Evolutionary conservation across 2,797 vertebrate genomes (phyloP), one percentile per base, ranked within the genome.

Genomic region (Alcedo atthis): DNA sequence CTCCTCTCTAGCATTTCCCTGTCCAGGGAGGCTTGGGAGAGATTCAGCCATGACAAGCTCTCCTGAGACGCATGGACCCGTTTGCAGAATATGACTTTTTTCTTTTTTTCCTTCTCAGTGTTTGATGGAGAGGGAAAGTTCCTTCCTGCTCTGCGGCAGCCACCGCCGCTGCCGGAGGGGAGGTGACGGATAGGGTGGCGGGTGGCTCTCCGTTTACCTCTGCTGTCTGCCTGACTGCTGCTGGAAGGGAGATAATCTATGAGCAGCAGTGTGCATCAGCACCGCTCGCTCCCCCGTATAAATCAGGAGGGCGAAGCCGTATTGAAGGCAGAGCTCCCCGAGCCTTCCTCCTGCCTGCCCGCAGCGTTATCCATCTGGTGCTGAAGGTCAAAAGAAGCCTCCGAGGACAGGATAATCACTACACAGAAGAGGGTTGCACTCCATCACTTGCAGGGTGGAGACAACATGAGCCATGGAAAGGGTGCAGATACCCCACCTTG

Each of bases 161-260:
- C 66, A 59, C 45, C 0, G 14, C 90, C 33, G 3, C 73, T 74
- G 95, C 96, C 57, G 17, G 95, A 59, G 94, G 81, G 71, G 87
- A 89, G 35, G 54, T 96, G 96, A 97, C 90, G 6, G 94, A 96
- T 90, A 42, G 85, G 70, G 69, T 85, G 69, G 75, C 2, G 18
- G 83, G 58, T 69, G 22, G 49, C 87, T 91, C 84, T 87, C 71
- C 1, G 18, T 92, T 78, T 84, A 86, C 55, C 94, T 97, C 84
- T 88, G 66, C 92, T 82, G 85, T 45, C 62, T 59, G 89, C 71
- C 80, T 57, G 89, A 58, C 85, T 69, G 92, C 91, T 81, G 93
- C 87, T 84, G 40, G 85, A 88, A 94, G 89, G 85, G 94, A 96
- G 92, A 92, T 96, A 94, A 97, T 95, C 95, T 96, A 90, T 77